Conservation (phyloP, 2,888 invertebrate species). For the Ptychoptera contaminata region DNA sequence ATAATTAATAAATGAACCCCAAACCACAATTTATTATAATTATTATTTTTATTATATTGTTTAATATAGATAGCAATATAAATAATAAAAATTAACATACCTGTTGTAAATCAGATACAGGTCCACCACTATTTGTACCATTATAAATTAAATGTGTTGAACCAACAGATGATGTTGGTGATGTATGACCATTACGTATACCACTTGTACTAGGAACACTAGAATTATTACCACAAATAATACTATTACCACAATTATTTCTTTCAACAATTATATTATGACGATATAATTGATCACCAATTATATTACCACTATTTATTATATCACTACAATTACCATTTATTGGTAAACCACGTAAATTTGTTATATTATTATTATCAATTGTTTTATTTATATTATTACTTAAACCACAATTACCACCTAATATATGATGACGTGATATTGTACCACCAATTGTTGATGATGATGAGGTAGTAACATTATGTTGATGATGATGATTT, state of each 20-base stretch:
- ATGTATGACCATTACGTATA: conserved; percentile 19
- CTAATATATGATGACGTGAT: conserved; percentile 4
- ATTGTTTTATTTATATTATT: background rate
- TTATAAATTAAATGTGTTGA: conserved; percentile 26
- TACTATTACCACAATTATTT: conserved; percentile 9
- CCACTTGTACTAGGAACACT: conserved; percentile 16
- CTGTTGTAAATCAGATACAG: background rate
- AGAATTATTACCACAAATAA: background rate
- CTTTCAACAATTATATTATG: conserved; percentile 21
- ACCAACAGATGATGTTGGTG: conserved; percentile 27
- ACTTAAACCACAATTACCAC: conserved; percentile 9
- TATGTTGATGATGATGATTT: background rate
- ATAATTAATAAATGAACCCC: too few relatives aligned
- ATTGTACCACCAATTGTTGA: background rate
- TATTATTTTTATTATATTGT: too few relatives aligned
- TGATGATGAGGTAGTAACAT: conserved; percentile 2
- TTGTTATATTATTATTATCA: too few relatives aligned
- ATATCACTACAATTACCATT: too few relatives aligned
- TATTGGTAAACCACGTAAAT: too few relatives aligned
- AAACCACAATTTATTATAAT: too few relatives aligned
- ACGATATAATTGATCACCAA: conserved; percentile 6
- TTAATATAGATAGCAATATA: too few relatives aligned
- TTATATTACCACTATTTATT: too few relatives aligned
- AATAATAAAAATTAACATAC: background rate
- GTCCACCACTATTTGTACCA: background rate